phyloP scores from a whole-genome alignment of 1,140 invertebrate genomes.

The Eumaeus atala region DNA sequence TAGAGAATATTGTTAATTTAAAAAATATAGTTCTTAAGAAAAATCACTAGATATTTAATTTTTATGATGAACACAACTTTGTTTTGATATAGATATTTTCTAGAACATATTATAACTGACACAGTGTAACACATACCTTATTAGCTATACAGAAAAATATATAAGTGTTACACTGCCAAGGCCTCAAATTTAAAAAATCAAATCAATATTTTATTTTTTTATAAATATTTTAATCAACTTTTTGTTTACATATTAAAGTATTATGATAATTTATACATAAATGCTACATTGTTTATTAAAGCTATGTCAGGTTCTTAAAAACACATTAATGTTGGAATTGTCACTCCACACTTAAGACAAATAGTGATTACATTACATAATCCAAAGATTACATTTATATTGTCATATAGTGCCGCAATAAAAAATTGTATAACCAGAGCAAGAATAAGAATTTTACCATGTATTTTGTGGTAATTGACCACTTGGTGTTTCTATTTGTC shows the following conservation, averaged over 20 bases:
- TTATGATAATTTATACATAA: not conserved
- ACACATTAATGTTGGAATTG: not conserved
- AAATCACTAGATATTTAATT: not conserved
- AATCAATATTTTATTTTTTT: too few relatives aligned
- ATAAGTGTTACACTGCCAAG: too few relatives aligned
- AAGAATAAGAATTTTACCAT: conserved; percentile 73
- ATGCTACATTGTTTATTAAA: not conserved
- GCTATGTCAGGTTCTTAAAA: not conserved
- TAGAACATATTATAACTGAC: too few relatives aligned
- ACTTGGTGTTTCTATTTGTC: conserved; percentile 78
- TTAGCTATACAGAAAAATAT: too few relatives aligned
- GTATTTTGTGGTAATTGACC: conserved; percentile 79
- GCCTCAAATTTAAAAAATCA: too few relatives aligned
- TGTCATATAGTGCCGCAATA: too few relatives aligned
- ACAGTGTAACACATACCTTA: too few relatives aligned
- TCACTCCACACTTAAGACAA: too few relatives aligned
- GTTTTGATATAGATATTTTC: too few relatives aligned
- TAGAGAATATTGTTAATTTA: too few relatives aligned
- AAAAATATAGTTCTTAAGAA: too few relatives aligned
- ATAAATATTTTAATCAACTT: too few relatives aligned
- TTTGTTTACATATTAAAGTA: not conserved
- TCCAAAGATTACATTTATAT: not conserved
- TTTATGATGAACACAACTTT: conserved; percentile 1
- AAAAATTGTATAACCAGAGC: not conserved
- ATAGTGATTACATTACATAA: not conserved